Base-by-base conservation (phyloP, 1,140 invertebrate genomes). In the Copidosoma floridanum region DNA sequence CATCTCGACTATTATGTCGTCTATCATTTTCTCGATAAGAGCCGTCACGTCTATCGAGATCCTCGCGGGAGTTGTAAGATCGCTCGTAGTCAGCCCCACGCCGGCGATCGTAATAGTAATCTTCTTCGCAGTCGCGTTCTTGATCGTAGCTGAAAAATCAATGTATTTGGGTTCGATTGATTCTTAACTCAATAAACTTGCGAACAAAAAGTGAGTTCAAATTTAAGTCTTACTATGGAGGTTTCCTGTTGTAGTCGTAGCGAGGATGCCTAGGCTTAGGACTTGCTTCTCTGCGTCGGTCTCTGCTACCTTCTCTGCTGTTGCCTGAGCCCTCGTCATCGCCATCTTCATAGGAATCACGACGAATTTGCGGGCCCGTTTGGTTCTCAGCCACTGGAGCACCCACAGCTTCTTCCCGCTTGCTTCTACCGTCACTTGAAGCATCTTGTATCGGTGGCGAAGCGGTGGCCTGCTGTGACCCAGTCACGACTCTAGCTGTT, bases 61-160 rank as follows among this genome's bases (percentile, higher is more conserved):
- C 78, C 16, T 81, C 78, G 0, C 76, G 70, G 0, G 71, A 68
- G 61, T 67, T 72, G 26, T 78, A 79, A 0, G 70, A 24, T 47
- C 77, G 70, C 35, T 80, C 78, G 18, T 58, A 81, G 18, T 82
- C 80, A 20, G 71, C 71, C 2, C 71, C 74, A n/a, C 81, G 79
- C 41, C 81, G 74, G 43, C 74, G 72, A 47, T 77, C 75, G 44
- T 81, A 80, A 69, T 83, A 82, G 61, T 82, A 82, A 63, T 83
- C 81, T 20, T 81, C 79, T 3, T 80, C 76, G 35, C 72, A 79
- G 21, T 79, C 75, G 1, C 73, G 72, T 24, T 78, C 76, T 6
- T 75, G 69, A 50, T 79, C 75, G 14, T 76, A 76, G 37, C 74
- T 77, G 18, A 54, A 73, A 69, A 50, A 29, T 16, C 27, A 50